Conservation (phyloP, 2,797 vertebrate genomes). For the Scolopax rusticola region DNA sequence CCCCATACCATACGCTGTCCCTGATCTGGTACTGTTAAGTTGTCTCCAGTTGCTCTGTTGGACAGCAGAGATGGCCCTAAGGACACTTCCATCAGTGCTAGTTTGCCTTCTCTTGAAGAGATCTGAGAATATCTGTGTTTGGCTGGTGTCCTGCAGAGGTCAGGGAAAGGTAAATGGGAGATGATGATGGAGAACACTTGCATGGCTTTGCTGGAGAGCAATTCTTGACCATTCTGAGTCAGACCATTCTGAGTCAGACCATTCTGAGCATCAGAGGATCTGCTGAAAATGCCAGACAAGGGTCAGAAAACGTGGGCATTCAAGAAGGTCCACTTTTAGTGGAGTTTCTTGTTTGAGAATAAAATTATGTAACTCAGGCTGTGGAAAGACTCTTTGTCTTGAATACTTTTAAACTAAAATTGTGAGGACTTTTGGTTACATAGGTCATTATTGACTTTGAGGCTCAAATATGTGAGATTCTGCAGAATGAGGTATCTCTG, state of each 20-base stretch:
- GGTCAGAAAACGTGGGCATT: fast-evolving
- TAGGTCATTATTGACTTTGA: fast-evolving
- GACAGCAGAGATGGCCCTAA: not conserved
- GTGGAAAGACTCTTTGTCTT: not conserved
- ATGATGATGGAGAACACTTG: not conserved
- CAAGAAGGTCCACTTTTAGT: not conserved
- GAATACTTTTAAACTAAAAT: not conserved
- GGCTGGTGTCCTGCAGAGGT: not conserved
- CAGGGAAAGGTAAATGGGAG: not conserved
- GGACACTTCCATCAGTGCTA: not conserved
- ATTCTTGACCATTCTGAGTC: not conserved
- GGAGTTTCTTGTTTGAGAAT: not conserved
- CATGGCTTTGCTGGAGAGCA: not conserved
- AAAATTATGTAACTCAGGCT: not conserved
- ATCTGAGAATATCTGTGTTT: not conserved
- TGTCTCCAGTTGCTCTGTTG: not conserved
- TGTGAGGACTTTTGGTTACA: not conserved
- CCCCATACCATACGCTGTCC: fast-evolving
- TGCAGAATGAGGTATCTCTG: not conserved
- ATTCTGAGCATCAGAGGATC: not conserved
- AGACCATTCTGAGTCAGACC: fast-evolving
- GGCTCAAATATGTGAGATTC: not conserved
- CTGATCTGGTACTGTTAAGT: not conserved
- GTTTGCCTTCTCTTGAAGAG: not conserved
- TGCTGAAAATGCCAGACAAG: not conserved